These are phyloP conservation scores for Ceyx melanurus DNA, from an alignment of 2,113 vertebrate genomes.

Conservation along the genomic window DNA sequence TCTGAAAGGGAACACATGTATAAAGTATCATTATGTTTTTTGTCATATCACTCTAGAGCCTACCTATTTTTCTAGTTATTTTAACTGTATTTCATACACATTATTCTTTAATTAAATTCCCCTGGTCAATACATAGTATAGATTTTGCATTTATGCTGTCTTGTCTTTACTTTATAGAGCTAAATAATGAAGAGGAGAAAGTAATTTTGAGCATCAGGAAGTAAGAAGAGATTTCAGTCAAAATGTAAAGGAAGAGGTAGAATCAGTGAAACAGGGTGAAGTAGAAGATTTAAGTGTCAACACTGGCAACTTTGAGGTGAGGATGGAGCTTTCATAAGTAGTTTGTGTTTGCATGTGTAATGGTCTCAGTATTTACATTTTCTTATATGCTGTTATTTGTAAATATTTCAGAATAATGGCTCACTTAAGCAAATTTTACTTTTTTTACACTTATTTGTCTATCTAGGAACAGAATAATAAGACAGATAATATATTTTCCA, in stretches of 20 bases:
- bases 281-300: neutral
- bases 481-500: neutral
- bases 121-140: neutral
- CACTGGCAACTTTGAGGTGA: neutral
- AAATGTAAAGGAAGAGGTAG: neutral
- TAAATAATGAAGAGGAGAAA: neutral
- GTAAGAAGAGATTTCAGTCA: neutral
- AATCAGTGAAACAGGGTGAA: neutral
- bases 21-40: neutral
- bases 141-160: neutral
- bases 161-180: neutral
- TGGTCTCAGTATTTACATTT: neutral
- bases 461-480: neutral
- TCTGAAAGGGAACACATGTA: neutral
- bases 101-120: neutral
- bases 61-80: neutral
- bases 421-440: neutral
- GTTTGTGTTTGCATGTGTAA: neutral
- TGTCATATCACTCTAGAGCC: neutral
- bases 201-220: neutral
- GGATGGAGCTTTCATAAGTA: neutral
- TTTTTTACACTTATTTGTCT: neutral
- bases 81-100: neutral
- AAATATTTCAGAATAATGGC: constrained; percentile 1
- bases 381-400: neutral